These are phyloP conservation scores for Plagodis dolabraria DNA, from an alignment of 2,888 invertebrate genomes.

Conservation along the genomic window DNA sequence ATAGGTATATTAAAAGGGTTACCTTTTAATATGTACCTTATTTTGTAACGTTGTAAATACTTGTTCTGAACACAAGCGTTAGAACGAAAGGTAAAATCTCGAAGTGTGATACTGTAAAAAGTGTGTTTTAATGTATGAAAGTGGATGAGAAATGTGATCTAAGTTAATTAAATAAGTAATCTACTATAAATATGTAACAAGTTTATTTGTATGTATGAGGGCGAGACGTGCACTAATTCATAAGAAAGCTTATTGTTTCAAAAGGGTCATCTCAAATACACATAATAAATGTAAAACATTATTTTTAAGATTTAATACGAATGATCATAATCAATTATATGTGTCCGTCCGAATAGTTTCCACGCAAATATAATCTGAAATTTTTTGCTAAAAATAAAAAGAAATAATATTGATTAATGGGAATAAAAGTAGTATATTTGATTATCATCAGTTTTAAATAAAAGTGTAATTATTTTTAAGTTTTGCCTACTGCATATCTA, in stretches of 20 bases:
- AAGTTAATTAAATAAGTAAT: slow-evolving; percentile 57
- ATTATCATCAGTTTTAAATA: no score
- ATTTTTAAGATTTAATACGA: no score
- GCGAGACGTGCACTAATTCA: slow-evolving; percentile 28
- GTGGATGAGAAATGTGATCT: slow-evolving; percentile 73
- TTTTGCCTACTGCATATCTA: slow-evolving; percentile 7
- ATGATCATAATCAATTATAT: no score
- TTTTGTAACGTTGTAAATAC: no score
- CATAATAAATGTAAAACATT: no score
- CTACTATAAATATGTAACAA: slow-evolving; percentile 31
- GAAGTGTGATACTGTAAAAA: slow-evolving; percentile 66
- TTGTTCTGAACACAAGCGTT: slow-evolving; percentile 18
- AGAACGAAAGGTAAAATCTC: slow-evolving; percentile 49
- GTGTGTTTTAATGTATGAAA: slow-evolving; percentile 56
- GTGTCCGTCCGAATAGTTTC: background rate
- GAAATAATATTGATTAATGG: no score
- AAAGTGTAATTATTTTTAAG: no score
- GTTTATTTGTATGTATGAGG: slow-evolving; percentile 24
- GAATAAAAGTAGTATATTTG: no score
- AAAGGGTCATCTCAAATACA: slow-evolving; percentile 4
- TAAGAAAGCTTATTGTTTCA: slow-evolving; percentile 13
- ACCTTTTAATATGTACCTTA: no score
- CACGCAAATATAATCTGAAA: no score
- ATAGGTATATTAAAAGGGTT: no score
- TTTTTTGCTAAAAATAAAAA: no score